Conservation (phyloP, 2,113 vertebrate genomes). For the Chionis minor region DNA sequence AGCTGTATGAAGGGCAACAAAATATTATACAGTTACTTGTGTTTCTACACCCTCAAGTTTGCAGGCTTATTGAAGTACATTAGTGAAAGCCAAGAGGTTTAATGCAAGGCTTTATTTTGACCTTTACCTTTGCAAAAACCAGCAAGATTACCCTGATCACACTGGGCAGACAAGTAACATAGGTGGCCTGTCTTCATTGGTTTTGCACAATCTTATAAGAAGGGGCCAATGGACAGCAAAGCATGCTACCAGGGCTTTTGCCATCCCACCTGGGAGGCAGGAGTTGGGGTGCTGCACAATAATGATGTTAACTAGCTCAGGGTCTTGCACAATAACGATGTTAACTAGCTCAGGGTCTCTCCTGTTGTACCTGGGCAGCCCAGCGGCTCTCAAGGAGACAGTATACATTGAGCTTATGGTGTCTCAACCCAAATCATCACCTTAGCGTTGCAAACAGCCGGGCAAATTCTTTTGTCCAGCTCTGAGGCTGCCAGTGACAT, state of each 20-base stretch:
- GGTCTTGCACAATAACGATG: background rate
- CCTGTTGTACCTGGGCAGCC: background rate
- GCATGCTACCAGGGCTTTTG: background rate
- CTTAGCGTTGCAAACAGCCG: background rate
- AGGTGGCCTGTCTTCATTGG: background rate
- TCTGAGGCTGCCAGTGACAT: background rate
- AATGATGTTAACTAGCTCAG: background rate
- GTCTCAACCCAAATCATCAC: background rate
- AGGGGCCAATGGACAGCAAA: background rate
- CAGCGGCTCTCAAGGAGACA: background rate
- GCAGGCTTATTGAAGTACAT: background rate
- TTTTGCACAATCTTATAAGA: background rate
- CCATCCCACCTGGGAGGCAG: background rate
- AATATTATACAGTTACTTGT: constrained; percentile 16
- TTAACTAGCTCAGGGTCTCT: background rate
- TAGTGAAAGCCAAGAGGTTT: background rate
- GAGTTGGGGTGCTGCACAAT: background rate
- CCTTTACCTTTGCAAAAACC: background rate
- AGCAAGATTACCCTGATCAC: background rate
- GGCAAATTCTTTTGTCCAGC: background rate
- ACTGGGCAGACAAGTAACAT: background rate
- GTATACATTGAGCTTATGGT: background rate
- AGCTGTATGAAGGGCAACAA: constrained; percentile 52
- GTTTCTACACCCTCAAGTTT: background rate
- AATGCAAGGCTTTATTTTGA: background rate